phyloP scores from a whole-genome alignment of 2,113 vertebrate species.

The Macquaria australasica region DNA sequence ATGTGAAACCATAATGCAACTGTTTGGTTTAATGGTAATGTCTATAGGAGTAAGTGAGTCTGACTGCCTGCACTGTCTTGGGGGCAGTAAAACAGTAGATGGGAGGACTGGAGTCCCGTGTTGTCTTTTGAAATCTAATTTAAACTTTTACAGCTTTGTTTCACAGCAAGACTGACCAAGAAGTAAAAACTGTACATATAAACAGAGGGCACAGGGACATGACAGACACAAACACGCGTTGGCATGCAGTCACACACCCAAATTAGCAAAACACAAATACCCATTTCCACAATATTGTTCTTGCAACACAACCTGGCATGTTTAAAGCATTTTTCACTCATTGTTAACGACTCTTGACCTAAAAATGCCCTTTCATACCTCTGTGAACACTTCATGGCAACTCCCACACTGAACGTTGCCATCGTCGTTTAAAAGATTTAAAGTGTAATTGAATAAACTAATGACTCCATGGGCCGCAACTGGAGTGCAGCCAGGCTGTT shows the following conservation, averaged over 20 bases:
- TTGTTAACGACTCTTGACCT: constrained; percentile 37
- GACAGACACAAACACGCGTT: neutral
- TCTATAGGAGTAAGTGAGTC: constrained; percentile 15
- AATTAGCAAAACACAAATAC: neutral
- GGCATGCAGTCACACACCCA: constrained; percentile 6
- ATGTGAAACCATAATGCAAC: constrained; percentile 28
- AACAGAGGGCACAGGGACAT: constrained; percentile 5
- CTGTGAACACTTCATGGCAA: constrained; percentile 17
- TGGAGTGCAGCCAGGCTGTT: constrained; percentile 6
- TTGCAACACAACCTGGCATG: neutral
- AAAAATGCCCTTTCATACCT: constrained; percentile 2
- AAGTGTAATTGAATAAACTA: constrained; percentile 39
- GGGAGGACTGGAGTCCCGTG: constrained; percentile 20
- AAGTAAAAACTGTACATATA: constrained; percentile 19
- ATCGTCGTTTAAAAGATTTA: constrained; percentile 14
- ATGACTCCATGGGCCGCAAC: constrained; percentile 7
- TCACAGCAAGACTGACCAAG: constrained; percentile 28
- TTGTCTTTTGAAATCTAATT: constrained; percentile 69
- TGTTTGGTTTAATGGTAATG: neutral
- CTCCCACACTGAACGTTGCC: neutral
- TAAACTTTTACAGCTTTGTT: constrained; percentile 61
- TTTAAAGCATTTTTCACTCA: constrained; percentile 9
- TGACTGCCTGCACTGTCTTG: constrained; percentile 23
- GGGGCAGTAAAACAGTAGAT: constrained; percentile 60
- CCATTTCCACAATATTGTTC: neutral